These are phyloP conservation scores for Drosophila kurseongensis DNA, from an alignment of 1,140 invertebrate species.

Conservation along the genomic window DNA sequence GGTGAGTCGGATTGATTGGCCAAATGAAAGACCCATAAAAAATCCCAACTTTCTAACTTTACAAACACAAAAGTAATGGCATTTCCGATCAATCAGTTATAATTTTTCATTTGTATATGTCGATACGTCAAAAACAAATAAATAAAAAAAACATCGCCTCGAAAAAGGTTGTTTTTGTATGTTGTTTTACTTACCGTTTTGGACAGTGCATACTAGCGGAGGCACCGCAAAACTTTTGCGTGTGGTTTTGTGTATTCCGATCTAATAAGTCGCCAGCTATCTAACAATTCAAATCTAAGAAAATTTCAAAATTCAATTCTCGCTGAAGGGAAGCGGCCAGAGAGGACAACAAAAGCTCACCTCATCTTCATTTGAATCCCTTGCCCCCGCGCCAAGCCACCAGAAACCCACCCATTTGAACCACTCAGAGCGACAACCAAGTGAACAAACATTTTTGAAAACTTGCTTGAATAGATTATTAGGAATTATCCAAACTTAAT, in stretches of 20 bases:
- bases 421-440: constrained; percentile 54
- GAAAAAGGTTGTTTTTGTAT: background rate
- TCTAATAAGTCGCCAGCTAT: constrained; percentile 72
- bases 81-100: no score
- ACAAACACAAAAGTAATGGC: no score
- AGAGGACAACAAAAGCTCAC: constrained; percentile 58
- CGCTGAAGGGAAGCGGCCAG: constrained; percentile 10
- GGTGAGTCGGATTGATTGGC: no score
- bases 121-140: no score
- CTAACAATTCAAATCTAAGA: constrained; percentile 72
- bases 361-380: constrained; percentile 7
- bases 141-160: no score
- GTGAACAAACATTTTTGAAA: constrained; percentile 76
- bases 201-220: constrained; percentile 17
- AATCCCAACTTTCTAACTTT: no score
- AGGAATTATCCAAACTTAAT: constrained; percentile 84
- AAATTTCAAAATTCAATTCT: constrained; percentile 80
- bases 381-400: constrained; percentile 8
- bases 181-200: background rate
- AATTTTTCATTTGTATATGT: no score
- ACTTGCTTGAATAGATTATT: constrained; percentile 82
- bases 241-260: constrained; percentile 37
- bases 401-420: constrained; percentile 3
- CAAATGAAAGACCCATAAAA: no score
- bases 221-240: constrained; percentile 62